Conservation (phyloP, 1,140 invertebrate species). For the Drosophila insularis region DNA sequence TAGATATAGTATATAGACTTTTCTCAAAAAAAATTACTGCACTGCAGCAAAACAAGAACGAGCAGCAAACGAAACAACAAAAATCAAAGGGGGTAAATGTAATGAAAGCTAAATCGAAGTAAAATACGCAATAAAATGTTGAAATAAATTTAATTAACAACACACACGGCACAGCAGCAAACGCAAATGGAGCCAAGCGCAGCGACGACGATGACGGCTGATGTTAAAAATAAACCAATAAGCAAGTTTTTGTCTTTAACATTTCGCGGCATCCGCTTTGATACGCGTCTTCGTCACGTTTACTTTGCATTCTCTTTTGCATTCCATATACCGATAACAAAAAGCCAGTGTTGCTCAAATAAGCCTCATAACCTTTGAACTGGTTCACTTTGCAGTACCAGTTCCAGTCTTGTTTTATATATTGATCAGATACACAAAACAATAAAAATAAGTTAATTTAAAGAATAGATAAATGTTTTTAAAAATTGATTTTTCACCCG, state of each 20-base stretch:
- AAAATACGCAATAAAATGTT: conserved; percentile 57
- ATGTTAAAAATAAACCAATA: conserved; percentile 78
- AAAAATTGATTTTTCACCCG: no score
- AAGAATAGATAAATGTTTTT: no score
- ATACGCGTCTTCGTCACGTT: conserved; percentile 44
- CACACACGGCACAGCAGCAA: conserved; percentile 40
- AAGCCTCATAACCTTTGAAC: neutral
- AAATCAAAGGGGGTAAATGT: neutral
- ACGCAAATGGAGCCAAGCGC: conserved; percentile 25
- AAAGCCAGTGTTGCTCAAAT: neutral
- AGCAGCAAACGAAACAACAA: neutral
- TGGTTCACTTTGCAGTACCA: neutral
- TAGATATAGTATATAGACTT: conserved; percentile 25
- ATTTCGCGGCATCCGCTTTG: conserved; percentile 60
- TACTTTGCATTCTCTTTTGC: conserved; percentile 50
- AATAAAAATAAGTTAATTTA: no score
- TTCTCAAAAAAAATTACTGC: conserved; percentile 34
- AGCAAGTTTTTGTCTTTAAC: conserved; percentile 49
- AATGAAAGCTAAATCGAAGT: conserved; percentile 12
- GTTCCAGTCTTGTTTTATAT: neutral
- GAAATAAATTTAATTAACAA: conserved; percentile 69
- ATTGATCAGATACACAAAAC: no score
- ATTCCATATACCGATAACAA: conserved; percentile 17
- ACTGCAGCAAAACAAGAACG: conserved; percentile 47
- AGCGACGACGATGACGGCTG: conserved; percentile 61